Conservation (phyloP, 2,888 invertebrate genomes). For the Lasius platythorax region DNA sequence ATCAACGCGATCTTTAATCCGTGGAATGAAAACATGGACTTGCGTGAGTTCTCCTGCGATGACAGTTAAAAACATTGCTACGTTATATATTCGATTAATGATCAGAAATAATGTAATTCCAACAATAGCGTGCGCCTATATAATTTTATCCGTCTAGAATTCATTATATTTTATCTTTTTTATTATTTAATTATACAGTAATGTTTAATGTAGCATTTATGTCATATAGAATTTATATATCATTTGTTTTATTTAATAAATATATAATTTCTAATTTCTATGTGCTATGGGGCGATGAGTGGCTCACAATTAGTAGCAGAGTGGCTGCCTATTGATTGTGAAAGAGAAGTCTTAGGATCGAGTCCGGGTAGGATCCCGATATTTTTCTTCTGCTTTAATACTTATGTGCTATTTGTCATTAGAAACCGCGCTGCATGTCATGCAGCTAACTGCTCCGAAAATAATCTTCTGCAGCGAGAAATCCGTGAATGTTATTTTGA, state of each 20-base stretch:
- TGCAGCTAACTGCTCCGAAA: constrained; percentile 76
- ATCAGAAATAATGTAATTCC: not conserved
- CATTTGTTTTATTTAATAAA: no score
- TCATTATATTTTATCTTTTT: not conserved
- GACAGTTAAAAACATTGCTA: not conserved
- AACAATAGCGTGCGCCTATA: not conserved
- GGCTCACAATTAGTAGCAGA: no score
- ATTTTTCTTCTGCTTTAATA: no score
- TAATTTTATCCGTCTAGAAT: not conserved
- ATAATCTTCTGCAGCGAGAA: constrained; percentile 75
- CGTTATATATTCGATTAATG: not conserved
- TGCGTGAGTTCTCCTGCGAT: constrained; percentile 66
- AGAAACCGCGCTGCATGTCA: constrained; percentile 75
- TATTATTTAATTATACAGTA: not conserved
- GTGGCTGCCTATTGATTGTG: no score
- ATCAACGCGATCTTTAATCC: constrained; percentile 78
- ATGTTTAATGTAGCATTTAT: not conserved
- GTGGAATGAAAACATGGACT: constrained; percentile 77
- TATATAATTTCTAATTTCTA: no score
- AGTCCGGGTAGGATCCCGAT: no score
- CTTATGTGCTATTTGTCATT: not conserved
- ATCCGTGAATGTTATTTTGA: constrained; percentile 39
- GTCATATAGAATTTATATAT: not conserved
- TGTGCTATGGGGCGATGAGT: no score
- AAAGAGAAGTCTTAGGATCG: no score